These are phyloP conservation scores for Sepioteuthis lessoniana DNA, from an alignment of 2,888 invertebrate genomes.

Conservation along the genomic window DNA sequence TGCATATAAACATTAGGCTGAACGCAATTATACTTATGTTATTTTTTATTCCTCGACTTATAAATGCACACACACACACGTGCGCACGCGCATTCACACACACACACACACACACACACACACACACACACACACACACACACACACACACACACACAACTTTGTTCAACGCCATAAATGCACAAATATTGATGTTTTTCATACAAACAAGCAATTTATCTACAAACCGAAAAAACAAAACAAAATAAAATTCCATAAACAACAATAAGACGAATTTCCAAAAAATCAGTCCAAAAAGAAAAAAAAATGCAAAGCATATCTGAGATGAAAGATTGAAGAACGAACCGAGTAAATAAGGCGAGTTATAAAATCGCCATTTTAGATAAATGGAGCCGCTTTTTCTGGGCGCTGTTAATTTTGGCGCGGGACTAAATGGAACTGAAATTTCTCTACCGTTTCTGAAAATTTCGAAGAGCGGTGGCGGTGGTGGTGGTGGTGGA, in stretches of 20 bases:
- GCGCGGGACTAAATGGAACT: conserved; percentile 33
- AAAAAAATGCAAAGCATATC: neutral
- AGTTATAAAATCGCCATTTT: neutral
- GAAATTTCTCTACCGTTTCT: neutral
- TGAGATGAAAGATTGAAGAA: neutral
- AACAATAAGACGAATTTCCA: neutral
- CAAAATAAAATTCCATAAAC: neutral
- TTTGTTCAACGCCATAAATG: too few species aligned
- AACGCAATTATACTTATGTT: neutral
- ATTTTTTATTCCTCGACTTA: neutral
- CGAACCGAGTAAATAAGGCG: neutral
- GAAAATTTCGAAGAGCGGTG: neutral
- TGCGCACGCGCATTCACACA: neutral
- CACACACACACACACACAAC: neutral
- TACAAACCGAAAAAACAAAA: neutral
- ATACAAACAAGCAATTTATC: neutral
- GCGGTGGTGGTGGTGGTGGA: neutral
- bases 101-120: neutral
- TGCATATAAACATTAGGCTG: neutral
- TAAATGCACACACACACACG: neutral
- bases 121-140: neutral
- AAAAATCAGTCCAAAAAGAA: neutral
- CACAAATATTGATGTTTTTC: neutral
- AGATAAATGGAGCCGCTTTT: conserved; percentile 12
- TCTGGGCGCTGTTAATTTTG: neutral